Percentiles rank a stretch among this genome's conserved stretches.
Evolutionary conservation across 2,888 invertebrate species (phyloP).

Genomic region (Amaurobius ferox): DNA sequence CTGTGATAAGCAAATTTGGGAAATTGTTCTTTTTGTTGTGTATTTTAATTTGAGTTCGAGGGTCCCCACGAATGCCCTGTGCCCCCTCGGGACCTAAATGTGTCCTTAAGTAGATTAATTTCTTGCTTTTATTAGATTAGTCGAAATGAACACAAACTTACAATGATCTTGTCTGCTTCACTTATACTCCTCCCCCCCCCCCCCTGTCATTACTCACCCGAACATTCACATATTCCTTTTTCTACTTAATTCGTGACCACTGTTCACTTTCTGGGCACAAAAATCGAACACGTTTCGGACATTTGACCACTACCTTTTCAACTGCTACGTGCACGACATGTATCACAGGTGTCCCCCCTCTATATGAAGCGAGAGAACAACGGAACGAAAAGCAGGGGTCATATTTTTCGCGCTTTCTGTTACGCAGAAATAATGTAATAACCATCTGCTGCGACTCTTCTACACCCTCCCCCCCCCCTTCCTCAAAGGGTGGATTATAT

Average conservation of each 20-base stretch:
- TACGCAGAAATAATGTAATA: not conserved
- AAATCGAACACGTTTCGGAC: not conserved
- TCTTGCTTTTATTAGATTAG: no score
- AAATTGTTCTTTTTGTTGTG: no score
- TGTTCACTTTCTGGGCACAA: not conserved
- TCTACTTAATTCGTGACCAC: not conserved
- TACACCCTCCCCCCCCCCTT: not conserved
- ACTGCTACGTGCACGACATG: not conserved
- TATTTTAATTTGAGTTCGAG: no score
- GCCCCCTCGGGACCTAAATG: no score
- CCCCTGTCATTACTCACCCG: not conserved
- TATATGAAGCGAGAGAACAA: constrained; percentile 8
- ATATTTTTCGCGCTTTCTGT: constrained; percentile 10
- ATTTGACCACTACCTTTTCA: not conserved
- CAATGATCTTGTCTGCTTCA: no score
- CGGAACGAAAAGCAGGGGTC: constrained; percentile 18
- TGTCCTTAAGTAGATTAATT: no score
- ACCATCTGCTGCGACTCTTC: constrained; percentile 8
- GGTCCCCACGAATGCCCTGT: no score
- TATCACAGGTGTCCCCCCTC: not conserved
- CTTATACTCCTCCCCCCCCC: not conserved
- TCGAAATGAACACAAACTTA: no score
- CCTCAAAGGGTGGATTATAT: not conserved
- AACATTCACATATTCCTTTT: not conserved
- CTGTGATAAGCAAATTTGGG: no score